These are phyloP conservation scores for Helarctos malayanus DNA, from an alignment of 2,797 vertebrate species.

Conservation along the genomic window DNA sequence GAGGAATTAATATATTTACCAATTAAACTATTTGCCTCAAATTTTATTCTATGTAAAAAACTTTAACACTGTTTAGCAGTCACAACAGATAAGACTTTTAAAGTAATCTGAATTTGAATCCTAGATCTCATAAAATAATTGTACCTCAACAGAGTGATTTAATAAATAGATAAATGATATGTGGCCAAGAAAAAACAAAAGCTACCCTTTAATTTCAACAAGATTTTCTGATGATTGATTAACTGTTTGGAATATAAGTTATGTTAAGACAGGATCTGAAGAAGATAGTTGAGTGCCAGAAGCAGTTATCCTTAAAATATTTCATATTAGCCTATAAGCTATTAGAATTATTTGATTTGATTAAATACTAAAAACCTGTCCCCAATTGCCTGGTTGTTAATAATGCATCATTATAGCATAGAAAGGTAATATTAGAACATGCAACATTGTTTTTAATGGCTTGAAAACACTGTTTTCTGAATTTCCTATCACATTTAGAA, in stretches of 20 bases:
- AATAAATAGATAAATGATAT: not conserved
- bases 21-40: slow-evolving; percentile 6
- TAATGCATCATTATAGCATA: not conserved
- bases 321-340: not conserved
- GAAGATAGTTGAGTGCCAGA: not conserved
- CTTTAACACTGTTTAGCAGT: not conserved
- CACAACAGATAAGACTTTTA: not conserved
- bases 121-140: not conserved
- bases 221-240: not conserved
- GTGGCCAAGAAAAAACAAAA: not conserved
- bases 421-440: not conserved
- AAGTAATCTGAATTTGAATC: not conserved
- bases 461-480: not conserved
- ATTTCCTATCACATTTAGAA: not conserved
- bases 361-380: not conserved
- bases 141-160: not conserved
- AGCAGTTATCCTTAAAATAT: not conserved
- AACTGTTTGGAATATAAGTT: not conserved
- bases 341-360: not conserved
- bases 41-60: not conserved
- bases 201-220: not conserved
- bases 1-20: not conserved
- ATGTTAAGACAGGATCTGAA: not conserved
- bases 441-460: not conserved
- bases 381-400: not conserved